Evolutionary conservation across 1,140 invertebrate genomes (phyloP).

Genomic region (Leucophenga varia): DNA sequence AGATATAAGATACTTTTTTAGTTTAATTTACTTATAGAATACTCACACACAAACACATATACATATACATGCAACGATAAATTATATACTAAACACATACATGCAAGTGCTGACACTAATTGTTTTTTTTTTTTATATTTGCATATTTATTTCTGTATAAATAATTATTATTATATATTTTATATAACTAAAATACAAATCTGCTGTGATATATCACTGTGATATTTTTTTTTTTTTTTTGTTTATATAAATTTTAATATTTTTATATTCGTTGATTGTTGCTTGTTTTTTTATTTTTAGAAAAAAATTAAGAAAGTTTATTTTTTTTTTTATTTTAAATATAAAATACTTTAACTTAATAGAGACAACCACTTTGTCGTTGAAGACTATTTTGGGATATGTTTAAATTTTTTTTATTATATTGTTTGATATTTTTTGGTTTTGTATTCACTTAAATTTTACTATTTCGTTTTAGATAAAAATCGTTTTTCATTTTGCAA

Average conservation of each 20-base stretch:
- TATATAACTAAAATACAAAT: constrained; percentile 29
- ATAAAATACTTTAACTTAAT: constrained; percentile 24
- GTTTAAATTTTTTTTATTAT: constrained; percentile 42
- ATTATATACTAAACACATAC: background rate
- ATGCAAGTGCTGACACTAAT: constrained; percentile 4
- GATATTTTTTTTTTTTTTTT: constrained; percentile 23
- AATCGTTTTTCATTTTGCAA: constrained; percentile 19
- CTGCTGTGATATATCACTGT: too few relatives aligned
- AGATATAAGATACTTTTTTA: too few relatives aligned
- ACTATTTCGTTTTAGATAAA: constrained; percentile 13
- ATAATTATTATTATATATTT: constrained; percentile 5
- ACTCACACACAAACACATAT: too few relatives aligned
- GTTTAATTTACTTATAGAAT: too few relatives aligned
- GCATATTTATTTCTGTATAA: constrained; percentile 22
- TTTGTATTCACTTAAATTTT: constrained; percentile 10
- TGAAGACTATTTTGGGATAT: constrained; percentile 52
- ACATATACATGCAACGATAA: too few relatives aligned
- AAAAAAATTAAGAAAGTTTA: too few relatives aligned
- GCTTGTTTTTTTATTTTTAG: constrained; percentile 24
- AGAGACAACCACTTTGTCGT: constrained; percentile 47
- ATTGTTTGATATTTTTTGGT: background rate
- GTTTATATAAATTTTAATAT: constrained; percentile 18
- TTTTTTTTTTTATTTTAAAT: constrained; percentile 12
- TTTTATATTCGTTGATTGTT: constrained; percentile 43
- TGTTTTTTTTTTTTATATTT: constrained; percentile 17